Conservation (phyloP, 2,113 vertebrate species). For the Engystomops pustulosus region DNA sequence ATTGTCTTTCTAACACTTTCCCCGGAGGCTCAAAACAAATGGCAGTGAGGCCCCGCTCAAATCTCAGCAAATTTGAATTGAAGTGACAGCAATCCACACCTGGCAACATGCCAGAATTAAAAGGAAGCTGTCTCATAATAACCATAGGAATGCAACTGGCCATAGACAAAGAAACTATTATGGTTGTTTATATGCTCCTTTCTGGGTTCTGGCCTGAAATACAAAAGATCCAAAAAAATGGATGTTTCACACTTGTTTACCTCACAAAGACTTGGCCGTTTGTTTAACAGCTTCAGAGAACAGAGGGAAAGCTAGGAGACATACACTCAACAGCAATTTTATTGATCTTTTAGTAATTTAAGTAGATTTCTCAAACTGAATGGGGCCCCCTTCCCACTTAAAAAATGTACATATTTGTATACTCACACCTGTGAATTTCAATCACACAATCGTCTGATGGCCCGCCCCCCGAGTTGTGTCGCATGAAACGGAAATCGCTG, state of each 20-base stretch:
- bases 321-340: neutral
- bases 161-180: neutral
- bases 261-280: neutral
- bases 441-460: too few relatives aligned
- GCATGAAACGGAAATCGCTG: too few relatives aligned
- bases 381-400: too few relatives aligned
- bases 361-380: too few relatives aligned
- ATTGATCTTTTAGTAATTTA: neutral
- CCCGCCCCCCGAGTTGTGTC: too few relatives aligned
- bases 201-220: neutral
- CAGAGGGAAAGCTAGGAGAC: neutral
- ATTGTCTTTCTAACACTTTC: too few relatives aligned
- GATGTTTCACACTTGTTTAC: neutral
- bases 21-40: too few relatives aligned
- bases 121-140: neutral
- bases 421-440: too few relatives aligned
- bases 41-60: neutral
- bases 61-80: neutral
- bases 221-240: neutral
- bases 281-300: neutral
- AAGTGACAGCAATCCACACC: neutral
- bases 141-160: neutral
- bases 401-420: too few relatives aligned
- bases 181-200: neutral
- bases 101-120: slow-evolving; percentile 1